Evolutionary conservation across 2,888 invertebrate species (phyloP).

Genomic region (Sycophila texana): DNA sequence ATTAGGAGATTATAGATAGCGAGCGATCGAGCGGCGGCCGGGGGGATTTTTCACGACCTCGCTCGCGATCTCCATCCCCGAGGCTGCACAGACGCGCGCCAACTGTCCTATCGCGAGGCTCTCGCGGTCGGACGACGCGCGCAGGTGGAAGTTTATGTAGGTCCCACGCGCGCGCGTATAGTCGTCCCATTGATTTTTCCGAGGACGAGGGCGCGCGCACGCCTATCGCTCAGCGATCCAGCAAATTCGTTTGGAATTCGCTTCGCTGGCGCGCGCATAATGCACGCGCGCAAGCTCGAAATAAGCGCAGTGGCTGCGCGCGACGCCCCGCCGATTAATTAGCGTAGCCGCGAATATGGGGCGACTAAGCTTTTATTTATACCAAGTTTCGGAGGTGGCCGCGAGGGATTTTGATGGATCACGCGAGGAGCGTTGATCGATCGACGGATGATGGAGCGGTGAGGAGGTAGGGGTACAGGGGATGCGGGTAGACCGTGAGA

Average conservation of each 20-base stretch:
- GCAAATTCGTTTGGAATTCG: slow-evolving; percentile 59
- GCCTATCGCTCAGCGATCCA: slow-evolving; percentile 60
- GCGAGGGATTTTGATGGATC: not conserved
- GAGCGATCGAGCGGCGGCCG: too few species aligned
- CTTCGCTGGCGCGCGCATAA: slow-evolving; percentile 61
- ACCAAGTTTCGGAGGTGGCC: too few species aligned
- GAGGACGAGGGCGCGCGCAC: slow-evolving; percentile 8
- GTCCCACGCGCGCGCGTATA: not conserved
- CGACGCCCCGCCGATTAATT: slow-evolving; percentile 24
- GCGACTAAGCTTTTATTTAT: not conserved
- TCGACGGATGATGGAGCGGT: not conserved
- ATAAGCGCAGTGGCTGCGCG: slow-evolving; percentile 15
- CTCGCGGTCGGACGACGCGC: too few species aligned
- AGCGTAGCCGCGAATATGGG: slow-evolving; percentile 19
- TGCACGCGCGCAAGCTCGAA: slow-evolving; percentile 30
- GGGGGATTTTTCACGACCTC: too few species aligned
- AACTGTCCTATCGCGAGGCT: not conserved
- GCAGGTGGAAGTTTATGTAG: not conserved
- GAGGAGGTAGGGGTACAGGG: too few species aligned
- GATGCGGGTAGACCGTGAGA: too few species aligned
- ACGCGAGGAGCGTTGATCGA: not conserved
- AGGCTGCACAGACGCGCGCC: not conserved
- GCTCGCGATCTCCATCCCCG: not conserved
- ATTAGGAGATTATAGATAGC: too few species aligned
- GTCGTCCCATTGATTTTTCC: slow-evolving; percentile 60